Evolutionary conservation across 2,888 invertebrate species (phyloP).

Genomic region (Drosophila algonquin): DNA sequence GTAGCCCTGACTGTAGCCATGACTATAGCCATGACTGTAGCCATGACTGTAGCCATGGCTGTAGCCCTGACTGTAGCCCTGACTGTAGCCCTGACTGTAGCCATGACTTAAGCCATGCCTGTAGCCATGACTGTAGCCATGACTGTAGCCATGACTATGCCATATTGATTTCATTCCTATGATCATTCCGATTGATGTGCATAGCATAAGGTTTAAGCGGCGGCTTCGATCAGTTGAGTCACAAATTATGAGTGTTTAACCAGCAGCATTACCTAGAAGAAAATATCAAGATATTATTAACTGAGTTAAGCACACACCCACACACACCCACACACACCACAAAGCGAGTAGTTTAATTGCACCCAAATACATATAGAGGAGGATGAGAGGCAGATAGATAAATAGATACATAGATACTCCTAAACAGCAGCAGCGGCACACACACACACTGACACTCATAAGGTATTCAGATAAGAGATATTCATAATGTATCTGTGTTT

Average conservation of each 20-base stretch:
- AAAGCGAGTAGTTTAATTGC: slow-evolving; percentile 40
- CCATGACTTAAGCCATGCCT: too few relatives aligned
- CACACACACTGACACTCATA: slow-evolving; percentile 37
- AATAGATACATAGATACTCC: slow-evolving; percentile 23
- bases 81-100: too few relatives aligned
- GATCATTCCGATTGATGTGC: slow-evolving; percentile 38
- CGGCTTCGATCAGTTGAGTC: slow-evolving; percentile 57
- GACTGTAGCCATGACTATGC: too few relatives aligned
- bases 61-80: too few relatives aligned
- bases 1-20: too few relatives aligned
- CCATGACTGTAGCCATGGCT: too few relatives aligned
- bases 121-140: too few relatives aligned
- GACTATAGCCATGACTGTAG: too few relatives aligned
- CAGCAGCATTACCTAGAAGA: slow-evolving; percentile 38
- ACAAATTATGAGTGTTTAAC: slow-evolving; percentile 45
- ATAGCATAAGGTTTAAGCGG: slow-evolving; percentile 26
- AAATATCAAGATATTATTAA: slow-evolving; percentile 43
- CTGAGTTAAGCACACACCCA: slow-evolving; percentile 34
- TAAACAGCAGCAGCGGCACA: slow-evolving; percentile 19
- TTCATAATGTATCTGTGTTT: slow-evolving; percentile 67
- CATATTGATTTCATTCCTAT: slow-evolving; percentile 15
- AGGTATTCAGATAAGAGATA: slow-evolving; percentile 40
- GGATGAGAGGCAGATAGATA: not conserved
- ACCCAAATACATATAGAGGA: slow-evolving; percentile 13
- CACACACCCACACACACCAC: slow-evolving; percentile 18